These are phyloP conservation scores for Acrocephalus arundinaceus DNA, from an alignment of 2,113 vertebrate genomes.

Conservation along the genomic window DNA sequence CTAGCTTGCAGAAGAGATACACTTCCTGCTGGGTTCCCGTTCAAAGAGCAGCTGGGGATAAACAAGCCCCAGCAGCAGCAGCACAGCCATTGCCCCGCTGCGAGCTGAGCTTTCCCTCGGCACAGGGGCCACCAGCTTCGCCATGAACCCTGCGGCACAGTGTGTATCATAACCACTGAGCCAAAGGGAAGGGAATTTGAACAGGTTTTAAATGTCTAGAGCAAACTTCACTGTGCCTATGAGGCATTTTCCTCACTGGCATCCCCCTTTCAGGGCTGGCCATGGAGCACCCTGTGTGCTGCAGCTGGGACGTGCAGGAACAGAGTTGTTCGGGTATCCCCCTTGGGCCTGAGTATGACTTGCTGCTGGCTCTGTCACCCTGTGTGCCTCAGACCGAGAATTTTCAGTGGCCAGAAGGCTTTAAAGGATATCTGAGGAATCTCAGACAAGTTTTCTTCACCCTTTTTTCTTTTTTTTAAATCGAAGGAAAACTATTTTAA, in stretches of 20 bases:
- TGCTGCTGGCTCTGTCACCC: background rate
- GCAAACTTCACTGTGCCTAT: background rate
- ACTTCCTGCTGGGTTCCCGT: background rate
- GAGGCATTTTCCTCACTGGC: background rate
- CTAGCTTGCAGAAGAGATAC: background rate
- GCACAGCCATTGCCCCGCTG: background rate
- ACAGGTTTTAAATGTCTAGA: background rate
- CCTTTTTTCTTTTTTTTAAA: background rate
- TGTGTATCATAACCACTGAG: rapidly evolving
- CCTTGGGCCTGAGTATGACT: background rate
- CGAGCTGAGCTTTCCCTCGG: background rate
- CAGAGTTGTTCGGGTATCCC: background rate
- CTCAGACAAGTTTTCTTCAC: background rate
- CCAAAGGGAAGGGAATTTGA: background rate
- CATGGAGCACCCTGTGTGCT: rapidly evolving
- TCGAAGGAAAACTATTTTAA: background rate
- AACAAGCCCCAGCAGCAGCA: background rate
- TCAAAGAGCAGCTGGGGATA: background rate
- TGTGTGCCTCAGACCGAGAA: background rate
- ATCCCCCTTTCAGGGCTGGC: background rate
- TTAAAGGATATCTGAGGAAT: background rate
- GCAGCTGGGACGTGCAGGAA: rapidly evolving
- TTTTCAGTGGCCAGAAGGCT: background rate
- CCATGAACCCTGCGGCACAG: rapidly evolving
- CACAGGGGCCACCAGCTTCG: background rate